Base-by-base conservation (phyloP, 37 sponge, comb jelly and placozoan species). In the Chondrosia reniformis region DNA sequence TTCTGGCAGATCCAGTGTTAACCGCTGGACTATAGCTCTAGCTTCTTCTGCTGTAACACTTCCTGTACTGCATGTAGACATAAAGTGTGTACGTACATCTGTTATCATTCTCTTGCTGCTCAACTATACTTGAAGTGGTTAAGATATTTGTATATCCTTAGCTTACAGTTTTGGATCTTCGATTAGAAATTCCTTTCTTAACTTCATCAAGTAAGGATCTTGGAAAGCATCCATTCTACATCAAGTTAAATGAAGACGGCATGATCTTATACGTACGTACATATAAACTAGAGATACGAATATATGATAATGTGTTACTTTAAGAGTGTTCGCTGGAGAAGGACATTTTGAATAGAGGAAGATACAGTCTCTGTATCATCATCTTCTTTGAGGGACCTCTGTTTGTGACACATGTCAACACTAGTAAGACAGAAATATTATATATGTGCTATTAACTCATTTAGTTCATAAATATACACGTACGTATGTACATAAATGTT, bases 111-210 rank as follows among this genome's bases (percentile, higher is more conserved):
- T n/a, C n/a, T n/a, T n/a, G n/a, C n/a, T n/a, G n/a, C n/a, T n/a
- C n/a, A n/a, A n/a, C n/a, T n/a, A n/a, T n/a, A n/a, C n/a, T n/a
- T n/a, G n/a, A n/a, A n/a, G n/a, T n/a, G n/a, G n/a, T n/a, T n/a
- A n/a, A n/a, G n/a, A n/a, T n/a, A n/a, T n/a, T n/a, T n/a, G n/a
- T n/a, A n/a, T n/a, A n/a, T n/a, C n/a, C n/a, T n/a, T n/a, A n/a
- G 38, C 89, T 49, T 45, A 94, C 92, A 90, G 58, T 46, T 84
- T 79, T n/a, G 78, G 83, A 82, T 94, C 92, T 59, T 78, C 84
- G 40, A 91, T 89, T 55, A 94, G 84, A 62, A 94, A 94, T 41
- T 89, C 86, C 37, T 81, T 91, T 63, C 89, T 78, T 32, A 94
- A 58, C 56, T 88, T 91, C 55, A 91, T 63, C 33, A 92, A 81